Evolutionary conservation across 1,140 invertebrate genomes (phyloP).

Genomic region (Conus betulinus): DNA sequence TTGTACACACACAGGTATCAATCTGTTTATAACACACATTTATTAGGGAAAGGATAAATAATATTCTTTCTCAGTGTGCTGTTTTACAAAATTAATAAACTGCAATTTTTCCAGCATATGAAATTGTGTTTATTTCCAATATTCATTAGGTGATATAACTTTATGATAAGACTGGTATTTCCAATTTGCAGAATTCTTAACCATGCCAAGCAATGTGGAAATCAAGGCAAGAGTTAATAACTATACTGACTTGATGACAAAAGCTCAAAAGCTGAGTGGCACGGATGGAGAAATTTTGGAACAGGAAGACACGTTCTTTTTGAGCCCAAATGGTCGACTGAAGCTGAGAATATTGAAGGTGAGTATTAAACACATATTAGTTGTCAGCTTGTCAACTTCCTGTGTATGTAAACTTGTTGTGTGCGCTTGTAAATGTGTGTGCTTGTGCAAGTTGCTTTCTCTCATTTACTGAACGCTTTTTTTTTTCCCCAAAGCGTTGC

Average conservation of each 20-base stretch:
- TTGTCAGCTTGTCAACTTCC: not conserved
- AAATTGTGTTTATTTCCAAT: too few species aligned
- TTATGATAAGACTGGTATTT: too few species aligned
- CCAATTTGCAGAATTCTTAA: not conserved
- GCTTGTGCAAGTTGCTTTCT: not conserved
- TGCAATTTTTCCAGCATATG: too few species aligned
- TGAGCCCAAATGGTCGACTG: constrained; percentile 83
- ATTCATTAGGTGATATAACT: too few species aligned
- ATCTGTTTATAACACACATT: too few species aligned
- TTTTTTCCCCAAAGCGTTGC: too few species aligned
- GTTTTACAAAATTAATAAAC: too few species aligned
- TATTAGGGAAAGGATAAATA: too few species aligned
- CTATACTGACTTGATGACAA: constrained; percentile 54
- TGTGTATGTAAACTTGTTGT: not conserved
- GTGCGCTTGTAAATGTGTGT: not conserved
- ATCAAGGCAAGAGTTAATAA: constrained; percentile 74
- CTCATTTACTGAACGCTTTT: too few species aligned
- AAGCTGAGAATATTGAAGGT: constrained; percentile 80
- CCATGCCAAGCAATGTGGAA: constrained; percentile 76
- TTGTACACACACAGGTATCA: too few species aligned
- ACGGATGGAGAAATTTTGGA: constrained; percentile 77
- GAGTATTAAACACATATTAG: constrained; percentile 12
- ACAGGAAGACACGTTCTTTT: constrained; percentile 88
- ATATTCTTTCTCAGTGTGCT: too few species aligned
- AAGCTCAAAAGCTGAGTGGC: constrained; percentile 58